A percentile compares a stretch with the other conserved stretches of the same genome.
phyloP scores from a whole-genome alignment of 2,113 vertebrate species.

The Cynopterus brachyotis region DNA sequence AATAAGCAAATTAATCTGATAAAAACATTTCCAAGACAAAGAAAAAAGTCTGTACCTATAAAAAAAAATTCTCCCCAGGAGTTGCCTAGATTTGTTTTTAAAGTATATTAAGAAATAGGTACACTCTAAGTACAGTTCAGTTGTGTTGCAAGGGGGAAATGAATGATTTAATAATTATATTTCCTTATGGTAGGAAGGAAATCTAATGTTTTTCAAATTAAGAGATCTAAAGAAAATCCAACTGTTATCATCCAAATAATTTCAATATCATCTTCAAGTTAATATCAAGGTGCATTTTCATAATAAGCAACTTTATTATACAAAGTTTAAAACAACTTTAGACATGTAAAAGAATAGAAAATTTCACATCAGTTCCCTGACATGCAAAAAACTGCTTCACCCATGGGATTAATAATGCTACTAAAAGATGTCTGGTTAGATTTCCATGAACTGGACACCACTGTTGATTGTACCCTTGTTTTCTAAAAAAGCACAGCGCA shows the following conservation, averaged over 20 bases:
- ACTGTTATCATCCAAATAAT: conserved; percentile 22
- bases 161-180: conserved; percentile 16
- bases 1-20: conserved; percentile 42
- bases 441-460: neutral
- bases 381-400: neutral
- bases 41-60: conserved; percentile 3
- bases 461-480: neutral
- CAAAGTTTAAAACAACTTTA: conserved; percentile 25
- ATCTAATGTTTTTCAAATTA: conserved; percentile 23
- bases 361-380: neutral
- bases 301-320: conserved; percentile 33
- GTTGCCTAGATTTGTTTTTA: neutral
- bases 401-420: neutral
- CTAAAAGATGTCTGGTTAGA: neutral
- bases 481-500: neutral
- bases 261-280: conserved; percentile 29
- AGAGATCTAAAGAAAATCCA: conserved; percentile 24
- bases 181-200: conserved; percentile 22
- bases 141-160: neutral
- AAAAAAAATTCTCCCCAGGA: conserved; percentile 2
- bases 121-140: neutral
- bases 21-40: conserved; percentile 36
- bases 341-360: neutral
- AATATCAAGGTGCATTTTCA: neutral
- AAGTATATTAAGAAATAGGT: conserved; percentile 22